Conservation (phyloP, 2,113 vertebrate species). For the Eurypyga helias region DNA sequence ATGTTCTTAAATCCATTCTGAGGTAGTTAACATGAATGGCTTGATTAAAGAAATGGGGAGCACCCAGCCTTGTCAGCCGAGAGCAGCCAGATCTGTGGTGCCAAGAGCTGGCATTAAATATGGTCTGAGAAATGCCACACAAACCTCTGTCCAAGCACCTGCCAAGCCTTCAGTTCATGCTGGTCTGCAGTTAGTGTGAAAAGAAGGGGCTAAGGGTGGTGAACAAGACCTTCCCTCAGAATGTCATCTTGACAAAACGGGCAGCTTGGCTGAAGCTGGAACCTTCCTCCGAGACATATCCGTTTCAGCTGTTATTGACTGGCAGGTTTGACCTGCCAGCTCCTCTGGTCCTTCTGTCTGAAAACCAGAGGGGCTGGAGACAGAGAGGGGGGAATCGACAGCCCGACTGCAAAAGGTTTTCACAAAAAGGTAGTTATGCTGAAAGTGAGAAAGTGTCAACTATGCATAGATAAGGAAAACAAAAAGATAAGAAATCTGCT, state of each 20-base stretch:
- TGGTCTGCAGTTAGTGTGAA: not conserved
- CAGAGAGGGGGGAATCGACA: not conserved
- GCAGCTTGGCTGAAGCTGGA: not conserved
- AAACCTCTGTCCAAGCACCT: not conserved
- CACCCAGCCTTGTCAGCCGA: not conserved
- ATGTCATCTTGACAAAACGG: not conserved
- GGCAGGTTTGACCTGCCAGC: not conserved
- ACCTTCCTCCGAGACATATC: not conserved
- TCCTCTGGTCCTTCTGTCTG: not conserved
- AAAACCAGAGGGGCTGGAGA: not conserved
- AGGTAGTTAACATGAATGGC: not conserved
- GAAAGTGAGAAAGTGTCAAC: not conserved
- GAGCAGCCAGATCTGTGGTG: not conserved
- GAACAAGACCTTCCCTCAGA: not conserved
- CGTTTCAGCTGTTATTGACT: not conserved
- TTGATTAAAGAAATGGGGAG: not conserved
- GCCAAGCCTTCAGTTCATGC: not conserved
- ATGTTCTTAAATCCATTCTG: constrained; percentile 26
- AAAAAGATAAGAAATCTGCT: not conserved
- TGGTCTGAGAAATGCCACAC: not conserved
- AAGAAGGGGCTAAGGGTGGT: not conserved
- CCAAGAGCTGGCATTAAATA: not conserved
- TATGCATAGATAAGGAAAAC: not conserved
- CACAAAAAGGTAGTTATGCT: not conserved
- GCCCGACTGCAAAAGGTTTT: not conserved